phyloP scores from a whole-genome alignment of 2,797 vertebrate species.

The Simalia tracyae region DNA sequence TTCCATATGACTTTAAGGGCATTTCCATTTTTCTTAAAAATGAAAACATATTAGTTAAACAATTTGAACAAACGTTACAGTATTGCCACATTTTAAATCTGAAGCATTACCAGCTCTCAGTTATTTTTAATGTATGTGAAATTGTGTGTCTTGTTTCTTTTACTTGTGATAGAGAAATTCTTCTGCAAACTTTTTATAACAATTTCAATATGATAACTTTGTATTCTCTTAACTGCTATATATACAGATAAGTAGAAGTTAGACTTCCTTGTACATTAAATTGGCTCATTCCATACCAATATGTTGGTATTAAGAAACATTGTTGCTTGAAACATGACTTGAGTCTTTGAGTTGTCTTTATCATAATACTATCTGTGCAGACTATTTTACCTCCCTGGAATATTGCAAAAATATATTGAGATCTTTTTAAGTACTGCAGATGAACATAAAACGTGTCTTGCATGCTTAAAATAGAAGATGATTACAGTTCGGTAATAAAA shows the following conservation, averaged over 20 bases:
- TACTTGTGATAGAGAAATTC: slow-evolving; percentile 7
- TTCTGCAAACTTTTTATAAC: not conserved
- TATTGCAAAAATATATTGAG: not conserved
- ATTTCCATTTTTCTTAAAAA: not conserved
- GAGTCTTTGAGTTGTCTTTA: slow-evolving; percentile 49
- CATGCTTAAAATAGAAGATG: not conserved
- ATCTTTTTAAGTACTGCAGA: not conserved
- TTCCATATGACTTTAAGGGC: not conserved
- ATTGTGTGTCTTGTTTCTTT: not conserved
- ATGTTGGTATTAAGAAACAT: not conserved
- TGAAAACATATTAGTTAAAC: not conserved
- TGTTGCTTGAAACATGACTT: slow-evolving; percentile 37
- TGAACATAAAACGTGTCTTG: not conserved
- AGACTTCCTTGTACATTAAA: not conserved
- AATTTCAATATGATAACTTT: slow-evolving; percentile 11
- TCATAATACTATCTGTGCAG: not conserved
- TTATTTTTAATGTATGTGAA: not conserved
- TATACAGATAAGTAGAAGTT: not conserved
- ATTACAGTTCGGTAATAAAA: not conserved
- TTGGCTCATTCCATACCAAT: not conserved
- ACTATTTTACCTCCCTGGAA: not conserved
- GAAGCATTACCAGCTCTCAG: not conserved
- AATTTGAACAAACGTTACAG: not conserved
- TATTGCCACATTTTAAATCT: not conserved
- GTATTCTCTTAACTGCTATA: not conserved